Conservation (phyloP, 2,888 invertebrate species). For the Caenorhabditis afra region DNA sequence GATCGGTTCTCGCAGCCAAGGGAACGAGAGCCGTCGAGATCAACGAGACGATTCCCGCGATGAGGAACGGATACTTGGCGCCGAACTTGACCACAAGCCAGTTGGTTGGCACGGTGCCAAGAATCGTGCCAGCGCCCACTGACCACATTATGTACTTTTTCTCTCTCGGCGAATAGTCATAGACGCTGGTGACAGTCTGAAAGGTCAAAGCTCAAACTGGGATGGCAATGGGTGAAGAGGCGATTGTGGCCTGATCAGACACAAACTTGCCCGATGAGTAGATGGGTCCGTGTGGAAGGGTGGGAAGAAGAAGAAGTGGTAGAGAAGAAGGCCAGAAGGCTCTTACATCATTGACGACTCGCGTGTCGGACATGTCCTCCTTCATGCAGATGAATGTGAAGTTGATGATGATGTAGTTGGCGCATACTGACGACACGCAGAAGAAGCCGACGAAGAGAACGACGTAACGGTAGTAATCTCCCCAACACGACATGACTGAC, state of each 20-base stretch:
- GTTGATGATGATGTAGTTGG: constrained; percentile 69
- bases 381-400: constrained; percentile 63
- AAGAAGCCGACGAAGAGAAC: constrained; percentile 58
- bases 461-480: constrained; percentile 48
- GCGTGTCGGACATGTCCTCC: constrained; percentile 39
- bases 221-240: too few species aligned
- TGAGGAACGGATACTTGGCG: constrained; percentile 66
- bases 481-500: constrained; percentile 28
- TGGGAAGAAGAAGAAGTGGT: too few species aligned
- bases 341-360: constrained; percentile 11
- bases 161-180: constrained; percentile 62
- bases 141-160: constrained; percentile 70
- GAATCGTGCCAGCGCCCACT: constrained; percentile 70
- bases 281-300: too few species aligned
- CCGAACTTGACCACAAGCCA: constrained; percentile 68
- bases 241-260: too few species aligned
- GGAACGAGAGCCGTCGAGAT: constrained; percentile 59
- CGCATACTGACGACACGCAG: constrained; percentile 64
- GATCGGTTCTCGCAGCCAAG: constrained; percentile 47
- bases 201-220: background rate
- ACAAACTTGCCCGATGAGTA: too few species aligned
- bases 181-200: constrained; percentile 46
- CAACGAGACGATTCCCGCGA: constrained; percentile 62
- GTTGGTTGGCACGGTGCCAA: constrained; percentile 72
- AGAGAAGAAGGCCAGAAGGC: too few species aligned